Evolutionary conservation across 92 coral and sea anemone genomes (phyloP).

Genomic region (Epizoanthus ramosus): DNA sequence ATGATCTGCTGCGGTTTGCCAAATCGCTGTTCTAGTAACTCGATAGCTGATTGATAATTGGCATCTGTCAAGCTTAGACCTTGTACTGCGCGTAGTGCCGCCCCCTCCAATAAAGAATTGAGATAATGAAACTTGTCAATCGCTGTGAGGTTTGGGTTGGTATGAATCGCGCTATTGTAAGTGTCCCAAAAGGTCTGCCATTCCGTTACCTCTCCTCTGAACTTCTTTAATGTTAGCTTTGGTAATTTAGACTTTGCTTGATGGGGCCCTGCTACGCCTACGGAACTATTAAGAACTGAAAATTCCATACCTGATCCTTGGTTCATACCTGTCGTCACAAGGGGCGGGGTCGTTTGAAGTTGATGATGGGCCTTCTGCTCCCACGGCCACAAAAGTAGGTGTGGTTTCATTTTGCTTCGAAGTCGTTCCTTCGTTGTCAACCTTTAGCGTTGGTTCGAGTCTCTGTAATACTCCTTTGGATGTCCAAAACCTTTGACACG

Average conservation of each 20-base stretch:
- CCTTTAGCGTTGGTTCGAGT: no score
- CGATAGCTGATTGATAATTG: no score
- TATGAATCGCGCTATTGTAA: constrained; percentile 51
- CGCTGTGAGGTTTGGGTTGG: constrained; percentile 19
- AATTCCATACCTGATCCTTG: constrained; percentile 30
- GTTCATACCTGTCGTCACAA: neutral
- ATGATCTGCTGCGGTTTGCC: constrained; percentile 43
- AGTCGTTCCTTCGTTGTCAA: neutral
- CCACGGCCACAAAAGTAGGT: neutral
- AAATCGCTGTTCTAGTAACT: constrained; percentile 39
- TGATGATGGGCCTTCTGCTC: no score
- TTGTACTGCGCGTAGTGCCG: no score
- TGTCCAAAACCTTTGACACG: constrained; percentile 36
- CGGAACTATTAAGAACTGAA: constrained; percentile 20
- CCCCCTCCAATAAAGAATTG: no score
- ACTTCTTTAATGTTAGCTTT: constrained; percentile 46
- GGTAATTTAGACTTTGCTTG: constrained; percentile 44
- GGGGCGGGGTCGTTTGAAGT: no score
- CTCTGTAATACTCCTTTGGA: constrained; percentile 21
- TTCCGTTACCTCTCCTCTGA: constrained; percentile 36
- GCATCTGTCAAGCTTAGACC: no score
- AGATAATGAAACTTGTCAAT: neutral
- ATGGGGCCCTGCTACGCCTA: neutral
- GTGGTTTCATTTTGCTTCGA: neutral
- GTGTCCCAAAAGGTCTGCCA: constrained; percentile 64